Conservation (phyloP, 2,113 vertebrate species). For the Meleagris gallopavo region DNA sequence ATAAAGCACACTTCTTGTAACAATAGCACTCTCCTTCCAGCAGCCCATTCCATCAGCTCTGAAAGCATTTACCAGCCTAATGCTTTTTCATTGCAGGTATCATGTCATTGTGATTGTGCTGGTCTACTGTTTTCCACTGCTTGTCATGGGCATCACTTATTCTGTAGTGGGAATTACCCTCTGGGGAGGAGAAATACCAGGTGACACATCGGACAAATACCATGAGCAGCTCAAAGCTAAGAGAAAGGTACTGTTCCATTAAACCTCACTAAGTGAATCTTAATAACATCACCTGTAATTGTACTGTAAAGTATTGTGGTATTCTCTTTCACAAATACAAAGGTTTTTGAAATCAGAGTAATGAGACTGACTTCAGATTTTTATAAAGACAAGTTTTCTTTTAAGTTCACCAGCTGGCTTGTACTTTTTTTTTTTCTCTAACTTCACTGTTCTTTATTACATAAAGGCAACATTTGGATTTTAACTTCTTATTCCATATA, state of each 20-base stretch:
- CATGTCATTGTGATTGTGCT: conserved; percentile 90
- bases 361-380: not conserved
- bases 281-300: not conserved
- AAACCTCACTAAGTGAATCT: not conserved
- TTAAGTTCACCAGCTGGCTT: not conserved
- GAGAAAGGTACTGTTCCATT: conserved; percentile 87
- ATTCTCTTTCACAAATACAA: not conserved
- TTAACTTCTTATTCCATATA: not conserved
- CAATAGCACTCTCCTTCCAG: not conserved
- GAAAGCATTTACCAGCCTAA: not conserved
- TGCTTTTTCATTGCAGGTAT: conserved; percentile 82
- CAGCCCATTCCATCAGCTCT: not conserved
- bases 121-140: conserved; percentile 92
- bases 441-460: not conserved
- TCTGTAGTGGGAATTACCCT: conserved; percentile 94
- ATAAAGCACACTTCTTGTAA: not conserved
- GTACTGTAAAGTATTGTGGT: not conserved
- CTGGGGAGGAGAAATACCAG: conserved; percentile 97
- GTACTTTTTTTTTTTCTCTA: not conserved
- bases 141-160: conserved; percentile 95
- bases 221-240: conserved; percentile 95
- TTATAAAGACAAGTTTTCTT: not conserved
- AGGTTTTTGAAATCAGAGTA: not conserved
- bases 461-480: not conserved
- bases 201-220: conserved; percentile 93